phyloP scores from a whole-genome alignment of 2,888 invertebrate genomes.

The Ceraclea dissimilis region DNA sequence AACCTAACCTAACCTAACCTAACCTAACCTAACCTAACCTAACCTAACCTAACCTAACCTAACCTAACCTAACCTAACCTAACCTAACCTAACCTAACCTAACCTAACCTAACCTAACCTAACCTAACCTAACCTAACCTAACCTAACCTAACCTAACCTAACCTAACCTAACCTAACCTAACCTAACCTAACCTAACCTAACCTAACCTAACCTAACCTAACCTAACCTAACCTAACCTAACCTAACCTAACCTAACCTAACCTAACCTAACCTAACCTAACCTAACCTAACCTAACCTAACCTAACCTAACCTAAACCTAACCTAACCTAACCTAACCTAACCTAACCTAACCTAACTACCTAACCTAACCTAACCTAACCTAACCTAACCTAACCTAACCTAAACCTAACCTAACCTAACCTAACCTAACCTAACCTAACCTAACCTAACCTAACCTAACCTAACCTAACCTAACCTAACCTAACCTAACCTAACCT shows the following conservation, averaged over 20 bases:
- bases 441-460: constrained; percentile 19
- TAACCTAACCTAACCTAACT: constrained; percentile 23
- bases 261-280: constrained; percentile 20
- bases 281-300: constrained; percentile 25
- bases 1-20: constrained; percentile 18
- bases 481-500: constrained; percentile 18
- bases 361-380: constrained; percentile 25
- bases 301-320: constrained; percentile 25
- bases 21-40: constrained; percentile 22
- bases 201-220: constrained; percentile 25
- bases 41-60: constrained; percentile 20
- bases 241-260: constrained; percentile 24
- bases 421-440: constrained; percentile 22
- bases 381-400: constrained; percentile 25
- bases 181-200: constrained; percentile 25
- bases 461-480: constrained; percentile 14
- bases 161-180: constrained; percentile 25
- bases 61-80: constrained; percentile 17
- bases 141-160: constrained; percentile 25
- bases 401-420: constrained; percentile 24
- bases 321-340: constrained; percentile 25
- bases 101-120: constrained; percentile 17
- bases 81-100: constrained; percentile 17
- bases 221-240: constrained; percentile 25
- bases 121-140: constrained; percentile 25